These are phyloP conservation scores for Syngnathus rostellatus DNA, from an alignment of 2,797 vertebrate species.

Conservation along the genomic window DNA sequence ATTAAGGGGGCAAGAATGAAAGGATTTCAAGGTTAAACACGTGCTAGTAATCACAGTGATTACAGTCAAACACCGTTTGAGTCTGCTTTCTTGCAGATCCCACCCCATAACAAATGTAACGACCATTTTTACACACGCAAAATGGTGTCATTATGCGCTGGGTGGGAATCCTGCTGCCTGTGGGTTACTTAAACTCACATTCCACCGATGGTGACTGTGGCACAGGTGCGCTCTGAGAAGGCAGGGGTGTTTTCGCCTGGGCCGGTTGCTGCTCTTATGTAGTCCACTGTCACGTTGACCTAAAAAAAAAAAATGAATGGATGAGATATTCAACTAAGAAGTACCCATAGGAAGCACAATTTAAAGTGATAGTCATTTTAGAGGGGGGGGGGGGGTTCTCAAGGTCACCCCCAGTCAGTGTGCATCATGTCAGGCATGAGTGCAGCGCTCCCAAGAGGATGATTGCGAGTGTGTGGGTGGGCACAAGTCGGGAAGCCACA, in stretches of 20 bases:
- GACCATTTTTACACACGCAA: not conserved
- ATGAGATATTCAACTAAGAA: not conserved
- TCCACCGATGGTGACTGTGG: constrained; percentile 91
- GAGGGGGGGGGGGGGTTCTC: constrained; percentile 38
- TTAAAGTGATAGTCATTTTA: not conserved
- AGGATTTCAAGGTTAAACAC: too few relatives aligned
- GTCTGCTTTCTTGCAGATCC: not conserved
- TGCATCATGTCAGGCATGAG: constrained; percentile 71
- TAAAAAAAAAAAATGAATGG: constrained; percentile 33
- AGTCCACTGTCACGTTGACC: constrained; percentile 95
- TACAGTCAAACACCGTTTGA: too few relatives aligned
- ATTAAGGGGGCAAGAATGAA: too few relatives aligned
- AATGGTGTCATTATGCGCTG: not conserved
- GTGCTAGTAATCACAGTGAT: too few relatives aligned
- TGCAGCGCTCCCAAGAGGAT: constrained; percentile 68
- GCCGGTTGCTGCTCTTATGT: constrained; percentile 88
- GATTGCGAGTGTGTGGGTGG: constrained; percentile 51
- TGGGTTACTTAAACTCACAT: constrained; percentile 88
- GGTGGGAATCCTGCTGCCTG: not conserved
- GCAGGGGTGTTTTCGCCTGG: constrained; percentile 76
- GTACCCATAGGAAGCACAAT: constrained; percentile 2
- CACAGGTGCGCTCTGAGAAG: constrained; percentile 91
- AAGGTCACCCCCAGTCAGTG: constrained; percentile 79
- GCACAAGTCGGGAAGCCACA: constrained; percentile 31
- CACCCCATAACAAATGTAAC: not conserved